Base-by-base conservation (phyloP, 2,888 invertebrate species). In the Melieria omissa region DNA sequence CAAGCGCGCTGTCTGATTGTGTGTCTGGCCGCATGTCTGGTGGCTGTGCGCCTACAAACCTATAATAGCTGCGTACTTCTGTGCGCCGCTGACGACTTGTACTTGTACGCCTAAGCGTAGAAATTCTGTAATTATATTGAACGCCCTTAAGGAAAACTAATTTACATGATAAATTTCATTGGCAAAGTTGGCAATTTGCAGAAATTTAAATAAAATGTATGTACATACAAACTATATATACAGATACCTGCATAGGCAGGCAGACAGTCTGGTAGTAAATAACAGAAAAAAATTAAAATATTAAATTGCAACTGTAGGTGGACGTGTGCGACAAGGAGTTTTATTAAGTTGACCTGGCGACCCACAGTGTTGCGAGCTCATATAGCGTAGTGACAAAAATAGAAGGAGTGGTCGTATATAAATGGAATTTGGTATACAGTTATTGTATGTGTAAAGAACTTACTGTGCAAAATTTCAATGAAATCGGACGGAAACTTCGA, bases 101-200 rank as follows among this genome's bases (percentile, higher is more conserved):
- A 29, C 16, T 16, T 41, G 55, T 10, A 47, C 44, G 67, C 49
- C 69, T 65, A 64, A 65, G 49, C 70, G 60, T 64, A 64, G 65
- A 46, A 65, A 71, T 71, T 71, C 62, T 65, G 52, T 70, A 71
- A 66, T 71, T 71, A 66, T 61, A 71, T 71, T 71, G 66, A 42
- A 63, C 47, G 67, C 67, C 73, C 69, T 54, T 44, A 65, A 55
- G 73, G 49, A 69, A 70, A 73, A 70, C 64, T 73, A 69, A 73
- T 73, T 73, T 73, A 64, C 68, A 58, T 70, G 70, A 73, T 73
- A 55, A 73, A 73, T 72, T 70, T 73, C 69, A 46, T 47, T 46
- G 14, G 46, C 55, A 64, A 47, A 41, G 45, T 58, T 49, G 57
- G 63, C 47, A 72, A 57, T 67, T 64, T 58, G 42, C 14, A 66